phyloP scores from a whole-genome alignment of 2,113 vertebrate species.

The Mormyrus lacerda region DNA sequence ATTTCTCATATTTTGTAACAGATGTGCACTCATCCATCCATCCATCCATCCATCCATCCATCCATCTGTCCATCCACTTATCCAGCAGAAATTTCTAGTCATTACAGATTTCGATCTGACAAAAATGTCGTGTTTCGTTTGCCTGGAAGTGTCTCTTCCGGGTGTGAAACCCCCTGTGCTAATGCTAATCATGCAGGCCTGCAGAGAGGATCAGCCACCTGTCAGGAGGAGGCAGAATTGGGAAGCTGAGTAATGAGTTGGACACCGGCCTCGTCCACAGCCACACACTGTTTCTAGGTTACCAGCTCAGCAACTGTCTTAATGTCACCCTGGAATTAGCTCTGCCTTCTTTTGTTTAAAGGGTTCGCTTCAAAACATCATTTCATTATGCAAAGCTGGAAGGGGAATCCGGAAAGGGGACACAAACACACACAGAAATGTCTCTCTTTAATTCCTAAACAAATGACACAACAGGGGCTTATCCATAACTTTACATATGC shows the following conservation, averaged over 20 bases:
- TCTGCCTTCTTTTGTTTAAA: neutral
- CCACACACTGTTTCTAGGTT: slow-evolving; percentile 17
- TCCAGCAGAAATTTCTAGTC: neutral
- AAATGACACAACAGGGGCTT: neutral
- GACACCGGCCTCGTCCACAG: neutral
- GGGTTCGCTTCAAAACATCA: neutral
- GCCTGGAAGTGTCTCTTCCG: neutral
- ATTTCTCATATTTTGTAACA: neutral
- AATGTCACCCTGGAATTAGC: slow-evolving; percentile 5
- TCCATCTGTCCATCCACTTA: neutral
- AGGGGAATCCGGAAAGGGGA: neutral
- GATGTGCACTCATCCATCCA: neutral
- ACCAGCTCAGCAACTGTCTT: slow-evolving; percentile 12
- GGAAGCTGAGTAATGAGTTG: neutral
- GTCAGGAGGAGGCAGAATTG: neutral
- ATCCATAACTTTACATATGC: neutral
- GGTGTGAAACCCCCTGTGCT: neutral
- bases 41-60: neutral
- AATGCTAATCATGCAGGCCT: neutral
- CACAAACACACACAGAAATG: neutral
- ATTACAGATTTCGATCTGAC: neutral
- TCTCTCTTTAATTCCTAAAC: neutral
- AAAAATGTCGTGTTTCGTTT: neutral
- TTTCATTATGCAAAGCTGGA: neutral
- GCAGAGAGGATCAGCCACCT: slow-evolving; percentile 2